Evolutionary conservation across 2,113 vertebrate genomes (phyloP), one percentile per base, ranked within the genome.

Genomic region (Silurus glanis): DNA sequence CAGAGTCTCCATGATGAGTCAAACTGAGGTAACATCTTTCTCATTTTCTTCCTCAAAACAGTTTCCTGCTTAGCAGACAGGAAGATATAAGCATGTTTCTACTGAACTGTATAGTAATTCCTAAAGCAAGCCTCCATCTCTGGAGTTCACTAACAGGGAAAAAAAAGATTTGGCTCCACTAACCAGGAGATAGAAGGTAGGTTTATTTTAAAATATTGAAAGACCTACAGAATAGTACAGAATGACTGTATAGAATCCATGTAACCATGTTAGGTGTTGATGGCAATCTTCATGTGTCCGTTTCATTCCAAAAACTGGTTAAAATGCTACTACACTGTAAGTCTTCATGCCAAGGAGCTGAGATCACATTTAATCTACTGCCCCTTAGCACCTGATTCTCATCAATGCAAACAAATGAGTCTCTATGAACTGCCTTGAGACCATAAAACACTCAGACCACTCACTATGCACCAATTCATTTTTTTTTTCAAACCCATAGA

Each of bases 21-120:
- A 85, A 80, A 88, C 85, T 2, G 88, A 93, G 92, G 92, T 90
- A 91, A 87, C 89, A 88, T 82, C 17, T 47, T n/a, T 37, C 23
- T 66, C 5, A 55, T 17, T 13, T 45, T 16, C 61, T 25, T 83
- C 69, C 37, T 72, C 16, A 58, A 47, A 37, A 10, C 25, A 47
- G 10, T 13, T 55, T 47, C 23, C 49, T 49, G 62, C 83, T 19
- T 78, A n/a, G 66, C 13, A 21, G 47, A 23, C 5, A 5, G 5
- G 16, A 69, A 37, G 55, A 67, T 55, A 21, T 37, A 37, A 23
- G 12, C 80, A 9, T 66, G n/a, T 14, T 58, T 45, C 14, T 71
- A 12, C 25, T 45, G 56, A 61, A 9, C 55, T 59, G 51, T 56
- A 28, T 56, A 17, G 37, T 79, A 7, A 17, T 28, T 17, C 9